A percentile compares a stretch with the other conserved stretches of the same genome.
Conservation (phyloP, 1,140 invertebrate genomes). For the Ladona fulva region DNA sequence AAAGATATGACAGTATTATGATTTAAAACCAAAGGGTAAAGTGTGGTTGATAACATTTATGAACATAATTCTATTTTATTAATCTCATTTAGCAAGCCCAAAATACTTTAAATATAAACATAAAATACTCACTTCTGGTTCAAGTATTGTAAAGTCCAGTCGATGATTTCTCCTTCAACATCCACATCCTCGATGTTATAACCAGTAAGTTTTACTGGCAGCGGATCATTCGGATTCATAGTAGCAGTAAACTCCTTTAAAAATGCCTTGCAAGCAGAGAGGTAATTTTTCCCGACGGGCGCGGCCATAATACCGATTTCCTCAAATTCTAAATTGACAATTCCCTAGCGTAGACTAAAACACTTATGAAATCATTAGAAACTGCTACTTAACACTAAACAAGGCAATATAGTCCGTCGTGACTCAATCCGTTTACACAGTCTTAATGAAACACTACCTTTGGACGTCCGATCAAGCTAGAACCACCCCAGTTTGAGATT, state of each 20-base stretch:
- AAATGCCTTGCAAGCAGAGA: slow-evolving; percentile 55
- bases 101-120: slow-evolving; percentile 17
- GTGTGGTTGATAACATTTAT: too few relatives aligned
- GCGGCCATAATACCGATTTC: slow-evolving; percentile 6
- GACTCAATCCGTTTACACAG: too few relatives aligned
- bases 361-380: not conserved
- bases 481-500: too few relatives aligned
- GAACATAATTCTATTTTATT: too few relatives aligned
- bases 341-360: not conserved
- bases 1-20: too few relatives aligned
- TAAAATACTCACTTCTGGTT: slow-evolving; percentile 57
- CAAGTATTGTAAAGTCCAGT: slow-evolving; percentile 67
- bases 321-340: not conserved
- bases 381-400: too few relatives aligned
- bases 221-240: slow-evolving; percentile 57
- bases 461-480: too few relatives aligned
- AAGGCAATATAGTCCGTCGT: too few relatives aligned
- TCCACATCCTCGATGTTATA: slow-evolving; percentile 58
- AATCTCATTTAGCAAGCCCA: too few relatives aligned
- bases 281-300: slow-evolving; percentile 38
- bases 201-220: slow-evolving; percentile 59
- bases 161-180: slow-evolving; percentile 62
- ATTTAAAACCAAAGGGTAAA: too few relatives aligned
- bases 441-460: too few relatives aligned
- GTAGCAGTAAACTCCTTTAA: slow-evolving; percentile 57